These are phyloP conservation scores for Romanogobio albipinnatus DNA, from an alignment of 2,113 vertebrate genomes.

Conservation along the genomic window DNA sequence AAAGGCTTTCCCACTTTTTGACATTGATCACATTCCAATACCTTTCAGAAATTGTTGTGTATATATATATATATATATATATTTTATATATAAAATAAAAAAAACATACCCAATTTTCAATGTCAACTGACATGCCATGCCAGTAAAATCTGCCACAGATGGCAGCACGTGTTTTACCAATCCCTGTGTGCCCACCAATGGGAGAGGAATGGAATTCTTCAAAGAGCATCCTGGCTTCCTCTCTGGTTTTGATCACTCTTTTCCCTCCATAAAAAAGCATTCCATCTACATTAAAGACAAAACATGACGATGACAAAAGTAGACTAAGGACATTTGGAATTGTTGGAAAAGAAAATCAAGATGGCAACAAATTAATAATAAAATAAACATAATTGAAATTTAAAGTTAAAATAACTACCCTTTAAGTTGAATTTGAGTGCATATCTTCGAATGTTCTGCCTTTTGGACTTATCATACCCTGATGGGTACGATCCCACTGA, in stretches of 20 bases:
- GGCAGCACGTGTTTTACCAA: constrained; percentile 39
- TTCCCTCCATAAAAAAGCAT: no score
- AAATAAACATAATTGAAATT: no score
- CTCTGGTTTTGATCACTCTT: not conserved
- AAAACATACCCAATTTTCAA: constrained; percentile 51
- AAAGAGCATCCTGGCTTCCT: constrained; percentile 10
- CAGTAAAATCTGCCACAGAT: constrained; percentile 47
- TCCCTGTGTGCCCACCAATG: constrained; percentile 35
- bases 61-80: no score
- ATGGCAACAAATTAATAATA: no score
- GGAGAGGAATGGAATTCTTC: constrained; percentile 42
- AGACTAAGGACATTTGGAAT: no score
- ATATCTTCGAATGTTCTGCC: not conserved
- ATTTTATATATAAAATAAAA: not conserved
- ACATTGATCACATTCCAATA: not conserved
- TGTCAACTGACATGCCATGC: constrained; percentile 45
- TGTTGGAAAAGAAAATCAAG: no score
- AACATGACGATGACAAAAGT: no score
- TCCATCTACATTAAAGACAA: no score
- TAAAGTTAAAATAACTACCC: no score
- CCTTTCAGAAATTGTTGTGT: not conserved
- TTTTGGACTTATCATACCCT: not conserved
- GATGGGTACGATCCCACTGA: not conserved
- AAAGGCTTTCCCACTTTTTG: not conserved
- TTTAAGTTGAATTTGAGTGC: no score